Evolutionary conservation across 2,888 invertebrate species (phyloP), one percentile per base, ranked within the genome.

Genomic region (Eurois occulta): DNA sequence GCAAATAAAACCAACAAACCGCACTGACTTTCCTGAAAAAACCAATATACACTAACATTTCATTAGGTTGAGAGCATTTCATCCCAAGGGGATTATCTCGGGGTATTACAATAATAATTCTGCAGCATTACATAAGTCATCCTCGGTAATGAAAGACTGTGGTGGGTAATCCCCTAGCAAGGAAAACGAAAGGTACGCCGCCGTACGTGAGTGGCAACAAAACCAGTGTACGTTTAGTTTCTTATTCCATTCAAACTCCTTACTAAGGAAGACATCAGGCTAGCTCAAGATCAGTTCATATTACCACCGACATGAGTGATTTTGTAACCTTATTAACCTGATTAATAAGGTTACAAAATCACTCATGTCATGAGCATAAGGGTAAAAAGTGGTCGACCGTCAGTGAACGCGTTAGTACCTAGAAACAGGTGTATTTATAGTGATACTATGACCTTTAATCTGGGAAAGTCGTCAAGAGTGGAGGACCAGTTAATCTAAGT

Each of bases 41-140:
- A 66, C 43, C 32, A 77, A 66, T 55, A 77, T 38, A 41, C 38
- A 83, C 38, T 70, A 77, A 83, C 58, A 67, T 83, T 78, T 71
- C 60, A 80, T 83, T 78, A 71, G 18, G 21, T 11, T 32, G 46
- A 83, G 78, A 80, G 66, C 52, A 68, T 48, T 11, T 16, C 43
- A 60, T 70, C 66, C 38, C 48, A 21, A 21, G 16, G 32, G 78
- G 60, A 70, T 83, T 52, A 52, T 52, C 65, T 82, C 65, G 83
- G 48, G 2, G 52, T 52, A 38, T 76, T n/a, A n/a, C 60, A 43
- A 70, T 43, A 83, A 70, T 70, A n/a, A 83, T 79, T 67, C 41
- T 3, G 35, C 52, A 43, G 24, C 46, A 32, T 60, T 65, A 52
- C 52, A 21, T 38, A 16, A 18, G 38, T 65, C 43, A 66, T 60